Conservation (phyloP, 1,140 invertebrate species). For the Drosophila ambigua region DNA sequence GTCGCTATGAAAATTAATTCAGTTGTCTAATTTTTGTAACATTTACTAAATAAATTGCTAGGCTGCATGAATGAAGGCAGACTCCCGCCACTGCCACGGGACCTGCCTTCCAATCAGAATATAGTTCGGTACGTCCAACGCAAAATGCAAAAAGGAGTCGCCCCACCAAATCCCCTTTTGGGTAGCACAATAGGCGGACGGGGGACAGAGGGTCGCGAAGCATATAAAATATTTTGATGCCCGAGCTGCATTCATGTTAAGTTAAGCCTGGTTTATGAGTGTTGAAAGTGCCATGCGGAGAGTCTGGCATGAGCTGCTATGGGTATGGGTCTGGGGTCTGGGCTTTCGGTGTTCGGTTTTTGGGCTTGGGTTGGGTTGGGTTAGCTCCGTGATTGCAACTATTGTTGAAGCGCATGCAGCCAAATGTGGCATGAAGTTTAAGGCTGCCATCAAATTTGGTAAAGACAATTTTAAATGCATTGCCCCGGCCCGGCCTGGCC, state of each 20-base stretch:
- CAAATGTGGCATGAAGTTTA: conserved; percentile 81
- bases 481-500: conserved; percentile 6
- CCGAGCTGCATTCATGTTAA: conserved; percentile 79
- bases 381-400: conserved; percentile 71
- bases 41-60: conserved; percentile 75
- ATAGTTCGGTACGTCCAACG: conserved; percentile 21
- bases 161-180: conserved; percentile 40
- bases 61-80: conserved; percentile 33
- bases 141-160: conserved; percentile 18
- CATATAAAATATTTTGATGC: conserved; percentile 81
- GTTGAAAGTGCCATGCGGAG: conserved; percentile 59
- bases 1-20: conserved; percentile 76
- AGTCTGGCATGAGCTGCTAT: not conserved
- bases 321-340: too few relatives aligned
- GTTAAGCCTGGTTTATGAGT: conserved; percentile 82
- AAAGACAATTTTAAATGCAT: conserved; percentile 80
- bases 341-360: too few relatives aligned
- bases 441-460: conserved; percentile 81
- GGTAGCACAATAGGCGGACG: conserved; percentile 10
- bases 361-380: too few relatives aligned
- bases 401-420: conserved; percentile 59
- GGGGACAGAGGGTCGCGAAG: not conserved
- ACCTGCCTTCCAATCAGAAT: conserved; percentile 2
- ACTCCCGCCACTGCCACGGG: not conserved
- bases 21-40: conserved; percentile 78